Conservation (phyloP, 2,888 invertebrate genomes). For the Rhingia campestris region DNA sequence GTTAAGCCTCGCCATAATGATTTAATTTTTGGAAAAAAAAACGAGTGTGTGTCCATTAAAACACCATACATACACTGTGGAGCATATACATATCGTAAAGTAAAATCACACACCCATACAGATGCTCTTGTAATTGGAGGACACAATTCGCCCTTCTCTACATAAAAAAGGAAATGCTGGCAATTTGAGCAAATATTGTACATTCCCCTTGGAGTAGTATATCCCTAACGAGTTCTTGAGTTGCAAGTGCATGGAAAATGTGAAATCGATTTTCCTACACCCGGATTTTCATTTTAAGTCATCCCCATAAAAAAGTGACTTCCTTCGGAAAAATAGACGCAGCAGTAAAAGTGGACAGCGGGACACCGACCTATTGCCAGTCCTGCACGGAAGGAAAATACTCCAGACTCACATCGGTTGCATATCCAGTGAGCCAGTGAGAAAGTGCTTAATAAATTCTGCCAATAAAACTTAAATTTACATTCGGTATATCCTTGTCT, state of each 20-base stretch:
- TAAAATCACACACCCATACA: constrained; percentile 4
- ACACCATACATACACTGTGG: neutral
- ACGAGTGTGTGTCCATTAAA: neutral
- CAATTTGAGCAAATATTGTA: constrained; percentile 43
- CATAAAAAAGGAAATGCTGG: neutral
- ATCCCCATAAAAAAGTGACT: constrained; percentile 14
- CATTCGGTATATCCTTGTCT: constrained; percentile 53
- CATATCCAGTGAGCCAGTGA: constrained; percentile 22
- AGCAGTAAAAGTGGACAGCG: constrained; percentile 29
- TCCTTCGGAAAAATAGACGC: neutral
- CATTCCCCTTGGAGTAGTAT: constrained; percentile 20
- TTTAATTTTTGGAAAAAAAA: neutral
- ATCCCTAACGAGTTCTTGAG: constrained; percentile 44
- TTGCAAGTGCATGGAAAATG: constrained; percentile 47
- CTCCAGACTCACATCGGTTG: constrained; percentile 2
- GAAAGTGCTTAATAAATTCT: constrained; percentile 66
- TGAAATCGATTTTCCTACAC: constrained; percentile 43
- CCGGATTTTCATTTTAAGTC: constrained; percentile 7
- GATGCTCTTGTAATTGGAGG: constrained; percentile 11
- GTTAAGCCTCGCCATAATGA: constrained; percentile 19
- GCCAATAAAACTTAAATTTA: constrained; percentile 69
- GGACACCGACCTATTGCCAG: constrained; percentile 27
- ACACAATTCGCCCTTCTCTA: neutral
- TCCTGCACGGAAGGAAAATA: constrained; percentile 13
- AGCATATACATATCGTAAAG: neutral